Conservation (phyloP, 2,113 vertebrate species). For the Entelurus aequoreus region DNA sequence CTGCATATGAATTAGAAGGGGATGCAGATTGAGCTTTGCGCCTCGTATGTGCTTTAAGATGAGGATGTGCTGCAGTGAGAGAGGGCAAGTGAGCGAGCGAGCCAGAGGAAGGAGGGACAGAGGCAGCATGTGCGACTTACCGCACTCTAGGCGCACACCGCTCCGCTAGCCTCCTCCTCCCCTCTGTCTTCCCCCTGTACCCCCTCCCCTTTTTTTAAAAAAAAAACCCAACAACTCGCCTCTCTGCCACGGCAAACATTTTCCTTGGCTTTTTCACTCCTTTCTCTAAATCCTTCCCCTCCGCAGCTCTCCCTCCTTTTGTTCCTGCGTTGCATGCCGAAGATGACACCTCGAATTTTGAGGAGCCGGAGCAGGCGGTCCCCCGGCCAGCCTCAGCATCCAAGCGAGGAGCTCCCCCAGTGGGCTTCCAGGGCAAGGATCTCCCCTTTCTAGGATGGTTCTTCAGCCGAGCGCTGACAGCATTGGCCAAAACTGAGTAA, state of each 20-base stretch:
- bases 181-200: constrained; percentile 52
- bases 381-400: constrained; percentile 79
- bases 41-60: constrained; percentile 84
- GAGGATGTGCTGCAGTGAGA: constrained; percentile 94
- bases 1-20: constrained; percentile 50
- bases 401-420: constrained; percentile 80
- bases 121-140: constrained; percentile 67
- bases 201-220: constrained; percentile 20
- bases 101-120: constrained; percentile 41
- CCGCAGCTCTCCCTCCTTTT: constrained; percentile 90
- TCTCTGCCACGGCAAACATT: constrained; percentile 22
- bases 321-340: constrained; percentile 92
- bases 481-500: constrained; percentile 92
- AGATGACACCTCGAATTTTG: constrained; percentile 99
- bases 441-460: constrained; percentile 98
- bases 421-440: constrained; percentile 88
- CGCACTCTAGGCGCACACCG: constrained; percentile 65
- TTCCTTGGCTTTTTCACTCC: constrained; percentile 32
- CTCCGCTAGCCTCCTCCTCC: constrained; percentile 44
- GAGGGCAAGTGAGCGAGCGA: constrained; percentile 48
- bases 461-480: constrained; percentile 86
- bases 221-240: constrained; percentile 6
- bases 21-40: constrained; percentile 63
- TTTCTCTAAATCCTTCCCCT: constrained; percentile 59
- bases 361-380: constrained; percentile 91